Evolutionary conservation across 1,140 invertebrate genomes (phyloP), one percentile per base, ranked within the genome.

Genomic region (Zophobas morio): DNA sequence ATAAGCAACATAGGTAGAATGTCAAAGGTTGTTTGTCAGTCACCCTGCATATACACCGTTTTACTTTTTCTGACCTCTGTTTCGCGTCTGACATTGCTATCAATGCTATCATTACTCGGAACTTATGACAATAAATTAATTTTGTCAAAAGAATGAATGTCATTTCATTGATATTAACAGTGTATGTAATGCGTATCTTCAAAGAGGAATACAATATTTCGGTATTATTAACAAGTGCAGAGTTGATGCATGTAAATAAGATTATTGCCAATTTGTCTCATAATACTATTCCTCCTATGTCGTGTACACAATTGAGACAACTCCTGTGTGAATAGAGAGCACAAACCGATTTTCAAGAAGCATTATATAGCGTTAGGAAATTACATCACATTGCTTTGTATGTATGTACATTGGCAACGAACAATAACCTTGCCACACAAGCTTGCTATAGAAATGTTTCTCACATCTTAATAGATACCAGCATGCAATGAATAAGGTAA

Each of bases 261-360:
- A n/a, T 60, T 60, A 60, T 60, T 60, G 56, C 37, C 56, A 60
- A 60, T 60, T 60, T 39, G 56, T 39, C 56, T 60, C 8, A 3
- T 60, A 46, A 46, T 46, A 8, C 8, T 46, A 46, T 46, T 46
- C 42, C 56, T 60, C 37, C 34, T 60, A 39, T 37, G 33, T 20
- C 20, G 20, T 20, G 35, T 60, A 39, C 36, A 35, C 5, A 60
- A 60, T 60, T 39, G 56, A 60, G 34, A 35, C 56, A 20, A 57
- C 3, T 57, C 33, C 56, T 34, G 33, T 57, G 56, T 60, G 56
- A 60, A 60, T 60, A 60, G 56, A 60, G 36, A 60, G 36, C 56
- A 39, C 56, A 60, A 60, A 60, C 56, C n/a, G 56, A 60, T 60
- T 60, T 60, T 60, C 56, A 60, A 60, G 56, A 39, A 60, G 56